Conservation (phyloP, 23 tunicate genomes). For the Clavelina lepadiformis region DNA sequence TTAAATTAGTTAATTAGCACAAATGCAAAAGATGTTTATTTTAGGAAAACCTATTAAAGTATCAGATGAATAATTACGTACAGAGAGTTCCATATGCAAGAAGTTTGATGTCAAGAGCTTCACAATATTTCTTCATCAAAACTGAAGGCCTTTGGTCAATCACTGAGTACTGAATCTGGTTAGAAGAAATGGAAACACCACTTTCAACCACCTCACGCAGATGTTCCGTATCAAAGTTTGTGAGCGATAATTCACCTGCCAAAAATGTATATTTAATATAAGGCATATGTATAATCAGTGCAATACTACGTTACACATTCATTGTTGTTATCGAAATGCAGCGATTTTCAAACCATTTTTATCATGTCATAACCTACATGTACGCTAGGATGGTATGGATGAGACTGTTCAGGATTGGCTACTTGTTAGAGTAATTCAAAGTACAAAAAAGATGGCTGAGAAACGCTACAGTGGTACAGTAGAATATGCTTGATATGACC, state of each 20-base stretch:
- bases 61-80: slow-evolving; percentile 17
- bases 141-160: slow-evolving; percentile 53
- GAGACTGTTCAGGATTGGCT: too few species aligned
- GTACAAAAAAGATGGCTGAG: too few species aligned
- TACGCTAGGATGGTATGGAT: too few species aligned
- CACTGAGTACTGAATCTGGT: slow-evolving; percentile 78
- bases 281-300: too few species aligned
- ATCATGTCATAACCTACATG: too few species aligned
- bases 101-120: slow-evolving; percentile 44
- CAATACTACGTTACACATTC: too few species aligned
- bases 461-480: too few species aligned
- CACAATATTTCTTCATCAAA: slow-evolving; percentile 50
- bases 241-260: slow-evolving; percentile 72
- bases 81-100: slow-evolving; percentile 70
- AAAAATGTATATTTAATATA: too few species aligned
- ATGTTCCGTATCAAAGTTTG: slow-evolving; percentile 63
- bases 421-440: too few species aligned
- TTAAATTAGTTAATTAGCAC: background rate
- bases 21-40: background rate
- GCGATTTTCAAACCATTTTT: too few species aligned
- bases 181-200: slow-evolving; percentile 63
- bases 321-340: too few species aligned
- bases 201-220: slow-evolving; percentile 36
- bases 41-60: background rate
- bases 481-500: too few species aligned